Conservation (phyloP, 2,797 vertebrate species). For the Paguma larvata region DNA sequence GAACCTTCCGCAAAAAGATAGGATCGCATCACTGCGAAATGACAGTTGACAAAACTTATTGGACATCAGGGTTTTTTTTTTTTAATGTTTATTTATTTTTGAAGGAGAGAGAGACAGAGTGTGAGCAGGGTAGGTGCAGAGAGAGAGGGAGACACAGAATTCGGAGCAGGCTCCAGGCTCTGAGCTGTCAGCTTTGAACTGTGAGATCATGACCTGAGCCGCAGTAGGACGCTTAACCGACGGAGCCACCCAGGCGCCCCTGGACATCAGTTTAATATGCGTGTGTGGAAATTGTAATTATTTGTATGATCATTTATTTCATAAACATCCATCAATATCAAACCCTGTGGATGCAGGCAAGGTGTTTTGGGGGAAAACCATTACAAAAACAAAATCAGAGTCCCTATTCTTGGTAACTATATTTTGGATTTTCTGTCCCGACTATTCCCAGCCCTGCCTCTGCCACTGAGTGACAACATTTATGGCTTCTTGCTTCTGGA, state of each 20-base stretch:
- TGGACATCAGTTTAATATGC: not conserved
- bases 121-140: too few species aligned
- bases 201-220: too few species aligned
- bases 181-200: too few species aligned
- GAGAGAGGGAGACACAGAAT: too few species aligned
- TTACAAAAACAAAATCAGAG: not conserved
- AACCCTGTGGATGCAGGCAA: not conserved
- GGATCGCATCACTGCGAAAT: not conserved
- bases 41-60: not conserved
- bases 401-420: not conserved
- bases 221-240: too few species aligned
- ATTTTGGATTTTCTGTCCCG: conserved; percentile 9
- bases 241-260: too few species aligned
- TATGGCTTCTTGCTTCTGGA: not conserved
- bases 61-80: not conserved
- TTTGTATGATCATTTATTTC: not conserved
- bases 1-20: not conserved
- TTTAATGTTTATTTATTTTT: too few species aligned
- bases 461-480: not conserved
- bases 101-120: too few species aligned
- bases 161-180: too few species aligned
- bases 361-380: not conserved
- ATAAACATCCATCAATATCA: not conserved
- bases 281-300: not conserved
- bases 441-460: not conserved